phyloP scores from a whole-genome alignment of 2,113 vertebrate species.

The Paramisgurnus dabryanus region DNA sequence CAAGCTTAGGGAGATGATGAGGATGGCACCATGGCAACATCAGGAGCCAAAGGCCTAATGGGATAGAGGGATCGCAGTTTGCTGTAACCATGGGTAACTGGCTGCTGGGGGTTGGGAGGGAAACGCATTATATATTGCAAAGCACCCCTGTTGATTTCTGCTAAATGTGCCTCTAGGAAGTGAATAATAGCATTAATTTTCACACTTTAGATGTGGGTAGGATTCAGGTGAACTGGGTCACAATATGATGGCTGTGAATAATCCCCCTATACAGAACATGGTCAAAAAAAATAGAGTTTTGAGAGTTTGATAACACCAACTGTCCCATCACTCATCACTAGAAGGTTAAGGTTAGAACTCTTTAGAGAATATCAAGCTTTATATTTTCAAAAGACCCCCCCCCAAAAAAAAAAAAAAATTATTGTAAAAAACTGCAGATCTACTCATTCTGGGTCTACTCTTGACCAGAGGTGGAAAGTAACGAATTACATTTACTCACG shows the following conservation, averaged over 20 bases:
- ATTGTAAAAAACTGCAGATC: no score
- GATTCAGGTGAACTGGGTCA: neutral
- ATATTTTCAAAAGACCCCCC: no score
- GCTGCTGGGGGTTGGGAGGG: slow-evolving; percentile 24
- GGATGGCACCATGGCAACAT: slow-evolving; percentile 47
- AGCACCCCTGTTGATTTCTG: slow-evolving; percentile 3
- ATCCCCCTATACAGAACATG: no score
- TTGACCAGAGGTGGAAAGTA: no score
- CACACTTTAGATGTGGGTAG: neutral
- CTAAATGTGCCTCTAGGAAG: slow-evolving; percentile 3
- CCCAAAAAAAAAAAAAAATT: no score
- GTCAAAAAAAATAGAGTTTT: no score
- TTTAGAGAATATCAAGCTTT: no score
- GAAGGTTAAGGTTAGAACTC: neutral
- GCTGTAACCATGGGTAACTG: slow-evolving; percentile 53
- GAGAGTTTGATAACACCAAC: no score
- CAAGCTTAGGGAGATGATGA: slow-evolving; percentile 49
- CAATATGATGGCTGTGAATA: no score
- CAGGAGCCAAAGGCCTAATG: slow-evolving; percentile 31
- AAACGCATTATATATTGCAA: slow-evolving; percentile 7
- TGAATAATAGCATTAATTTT: slow-evolving; percentile 8
- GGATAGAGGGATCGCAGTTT: slow-evolving; percentile 1
- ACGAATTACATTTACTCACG: no score
- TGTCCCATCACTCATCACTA: neutral
- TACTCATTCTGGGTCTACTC: no score